These are phyloP conservation scores for Nowickia ferox DNA, from an alignment of 2,888 invertebrate genomes.

Conservation along the genomic window DNA sequence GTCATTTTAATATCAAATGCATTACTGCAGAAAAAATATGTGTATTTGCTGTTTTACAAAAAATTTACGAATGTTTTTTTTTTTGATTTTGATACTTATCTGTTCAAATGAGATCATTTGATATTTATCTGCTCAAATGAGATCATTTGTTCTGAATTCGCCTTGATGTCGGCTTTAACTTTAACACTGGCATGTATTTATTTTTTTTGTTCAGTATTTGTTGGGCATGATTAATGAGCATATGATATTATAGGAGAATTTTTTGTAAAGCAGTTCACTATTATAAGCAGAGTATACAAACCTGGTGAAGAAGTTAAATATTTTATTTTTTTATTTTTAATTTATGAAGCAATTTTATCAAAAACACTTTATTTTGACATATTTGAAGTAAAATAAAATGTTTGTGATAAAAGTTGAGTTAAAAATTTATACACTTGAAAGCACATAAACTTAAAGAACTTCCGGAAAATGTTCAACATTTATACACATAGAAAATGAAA, in stretches of 20 bases:
- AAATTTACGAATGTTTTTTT: no score
- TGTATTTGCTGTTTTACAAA: no score
- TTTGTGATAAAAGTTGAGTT: conserved; percentile 48
- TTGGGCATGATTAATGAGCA: not conserved
- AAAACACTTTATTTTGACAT: conserved; percentile 63
- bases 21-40: no score
- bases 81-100: no score
- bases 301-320: conserved; percentile 38
- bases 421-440: conserved; percentile 63
- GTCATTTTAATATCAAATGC: no score
- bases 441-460: conserved; percentile 70
- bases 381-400: conserved; percentile 52
- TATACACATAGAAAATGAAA: conserved; percentile 75
- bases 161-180: no score
- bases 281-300: conserved; percentile 65
- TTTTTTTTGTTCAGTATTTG: no score
- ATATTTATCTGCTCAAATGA: no score
- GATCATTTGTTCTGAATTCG: no score
- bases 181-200: no score
- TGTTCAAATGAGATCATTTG: no score
- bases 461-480: conserved; percentile 82
- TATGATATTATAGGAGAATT: conserved; percentile 24
- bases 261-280: conserved; percentile 33
- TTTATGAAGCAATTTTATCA: conserved; percentile 48
- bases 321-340: conserved; percentile 27